A percentile compares a stretch with the other conserved stretches of the same genome.
These are phyloP conservation scores for Lingula anatina DNA, from an alignment of 2,888 invertebrate genomes.

Conservation along the genomic window DNA sequence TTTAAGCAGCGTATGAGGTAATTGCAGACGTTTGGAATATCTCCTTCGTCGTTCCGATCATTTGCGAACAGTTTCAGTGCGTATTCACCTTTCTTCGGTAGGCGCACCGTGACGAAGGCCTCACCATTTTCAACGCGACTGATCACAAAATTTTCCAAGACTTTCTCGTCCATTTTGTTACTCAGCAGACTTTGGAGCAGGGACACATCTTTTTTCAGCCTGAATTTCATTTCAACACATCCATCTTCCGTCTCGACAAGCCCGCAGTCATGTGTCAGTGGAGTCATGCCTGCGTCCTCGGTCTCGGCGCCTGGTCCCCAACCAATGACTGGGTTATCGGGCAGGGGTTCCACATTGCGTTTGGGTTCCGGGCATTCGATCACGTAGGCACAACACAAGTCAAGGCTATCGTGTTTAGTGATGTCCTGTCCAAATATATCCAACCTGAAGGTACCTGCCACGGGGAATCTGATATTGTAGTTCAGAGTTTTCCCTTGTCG, in stretches of 20 bases:
- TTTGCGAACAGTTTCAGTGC: slow-evolving; percentile 44
- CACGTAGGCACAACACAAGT: slow-evolving; percentile 16
- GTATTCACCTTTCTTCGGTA: slow-evolving; percentile 40
- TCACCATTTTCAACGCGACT: slow-evolving; percentile 33
- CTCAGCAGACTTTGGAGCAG: background rate
- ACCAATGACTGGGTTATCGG: slow-evolving; percentile 35
- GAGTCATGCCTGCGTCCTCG: slow-evolving; percentile 25
- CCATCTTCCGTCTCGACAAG: slow-evolving; percentile 30
- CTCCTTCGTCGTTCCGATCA: slow-evolving; percentile 29
- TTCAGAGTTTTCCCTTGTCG: slow-evolving; percentile 27
- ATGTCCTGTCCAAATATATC: background rate
- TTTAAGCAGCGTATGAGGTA: slow-evolving; percentile 37
- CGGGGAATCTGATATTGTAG: slow-evolving; percentile 32
- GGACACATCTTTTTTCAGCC: slow-evolving; percentile 18
- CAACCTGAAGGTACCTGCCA: background rate
- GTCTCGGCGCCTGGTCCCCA: slow-evolving; percentile 42
- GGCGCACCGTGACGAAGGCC: slow-evolving; percentile 32
- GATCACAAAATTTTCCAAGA: slow-evolving; percentile 33
- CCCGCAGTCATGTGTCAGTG: slow-evolving; percentile 28
- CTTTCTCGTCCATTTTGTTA: slow-evolving; percentile 10
- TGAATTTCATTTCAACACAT: slow-evolving; percentile 32
- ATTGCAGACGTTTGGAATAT: slow-evolving; percentile 42
- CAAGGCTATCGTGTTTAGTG: slow-evolving; percentile 4
- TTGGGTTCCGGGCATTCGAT: slow-evolving; percentile 9
- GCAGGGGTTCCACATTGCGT: slow-evolving; percentile 18